Evolutionary conservation across 2,113 vertebrate genomes (phyloP), one percentile per base, ranked within the genome.

Genomic region (Sprattus sprattus): DNA sequence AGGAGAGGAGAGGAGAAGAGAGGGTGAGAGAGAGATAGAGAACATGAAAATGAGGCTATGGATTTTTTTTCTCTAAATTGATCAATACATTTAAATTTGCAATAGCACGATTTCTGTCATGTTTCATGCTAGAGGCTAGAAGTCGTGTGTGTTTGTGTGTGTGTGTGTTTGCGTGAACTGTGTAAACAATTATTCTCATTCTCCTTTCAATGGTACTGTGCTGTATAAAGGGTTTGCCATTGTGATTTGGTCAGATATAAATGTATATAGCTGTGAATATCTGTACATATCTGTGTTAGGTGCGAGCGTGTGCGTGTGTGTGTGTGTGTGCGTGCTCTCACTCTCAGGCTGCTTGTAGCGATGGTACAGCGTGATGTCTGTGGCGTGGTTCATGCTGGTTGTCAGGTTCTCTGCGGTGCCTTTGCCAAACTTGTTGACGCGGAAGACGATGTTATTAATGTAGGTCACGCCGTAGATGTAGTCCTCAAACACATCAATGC

Each of bases 401-500:
- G 97, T 99, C 83, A 99, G 93, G 92, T 96, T 97, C 94, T 96
- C 95, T 81, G 98, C 92, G 0, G 93, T 91, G 1, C 97, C 97
- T 83, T 95, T 96, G 50, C 98, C 98, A 0, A 98, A 99, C 90
- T 99, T 99, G 90, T 99, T 97, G 46, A 99, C 97, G 84, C 97
- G 95, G 95, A 99, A 99, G 90, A 99, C 97, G 22, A 96, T 94
- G 83, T 99, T 99, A 93, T 99, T 97, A 86, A 96, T 95, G 93
- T 99, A 99, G 86, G 98, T 99, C 93, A 99, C 97, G 0, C 98
- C 98, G 0, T 99, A 99, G 92, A 99, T 96, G 92, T 97, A 98
- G 89, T 99, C 98, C 90, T 99, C 98, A 44, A 99, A 99, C 87
- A 99, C 95, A 32, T 99, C 98, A 0, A 99, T 99, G 93, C 98